Conservation (phyloP, 64 coral and sea anemone species). For the Pocillopora damicornis region DNA sequence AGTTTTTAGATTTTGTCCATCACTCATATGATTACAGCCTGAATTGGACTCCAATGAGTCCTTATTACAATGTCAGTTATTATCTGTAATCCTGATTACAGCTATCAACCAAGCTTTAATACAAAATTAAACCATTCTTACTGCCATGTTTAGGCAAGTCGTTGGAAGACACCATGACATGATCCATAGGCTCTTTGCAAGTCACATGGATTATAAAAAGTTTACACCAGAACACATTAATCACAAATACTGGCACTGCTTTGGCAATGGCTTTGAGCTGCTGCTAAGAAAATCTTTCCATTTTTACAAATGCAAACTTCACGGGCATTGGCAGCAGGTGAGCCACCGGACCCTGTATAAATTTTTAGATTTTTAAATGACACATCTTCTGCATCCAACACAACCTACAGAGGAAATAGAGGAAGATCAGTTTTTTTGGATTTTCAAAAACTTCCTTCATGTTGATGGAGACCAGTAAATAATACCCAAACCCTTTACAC, state of each 20-base stretch:
- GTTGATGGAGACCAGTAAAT: no score
- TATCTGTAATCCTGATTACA: background rate
- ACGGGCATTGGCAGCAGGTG: conserved; percentile 24
- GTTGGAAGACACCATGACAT: no score
- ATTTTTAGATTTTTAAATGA: conserved; percentile 47
- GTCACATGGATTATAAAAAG: no score
- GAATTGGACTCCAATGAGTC: no score
- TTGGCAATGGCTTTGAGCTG: conserved; percentile 40
- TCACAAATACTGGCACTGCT: background rate
- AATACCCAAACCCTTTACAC: no score
- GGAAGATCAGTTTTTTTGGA: background rate
- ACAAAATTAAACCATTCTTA: background rate
- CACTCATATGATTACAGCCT: no score
- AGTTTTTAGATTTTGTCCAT: no score
- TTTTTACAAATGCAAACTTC: conserved; percentile 73
- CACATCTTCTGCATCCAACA: conserved; percentile 46
- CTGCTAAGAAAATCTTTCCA: conserved; percentile 61
- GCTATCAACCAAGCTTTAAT: background rate
- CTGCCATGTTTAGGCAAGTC: background rate
- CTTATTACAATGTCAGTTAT: no score
- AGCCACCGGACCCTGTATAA: background rate
- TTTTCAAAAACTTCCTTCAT: no score
- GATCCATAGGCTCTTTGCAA: no score
- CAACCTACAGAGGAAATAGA: conserved; percentile 33
- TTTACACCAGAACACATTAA: background rate